phyloP scores from a whole-genome alignment of 2,888 invertebrate genomes.

The Margaritifera margaritifera region DNA sequence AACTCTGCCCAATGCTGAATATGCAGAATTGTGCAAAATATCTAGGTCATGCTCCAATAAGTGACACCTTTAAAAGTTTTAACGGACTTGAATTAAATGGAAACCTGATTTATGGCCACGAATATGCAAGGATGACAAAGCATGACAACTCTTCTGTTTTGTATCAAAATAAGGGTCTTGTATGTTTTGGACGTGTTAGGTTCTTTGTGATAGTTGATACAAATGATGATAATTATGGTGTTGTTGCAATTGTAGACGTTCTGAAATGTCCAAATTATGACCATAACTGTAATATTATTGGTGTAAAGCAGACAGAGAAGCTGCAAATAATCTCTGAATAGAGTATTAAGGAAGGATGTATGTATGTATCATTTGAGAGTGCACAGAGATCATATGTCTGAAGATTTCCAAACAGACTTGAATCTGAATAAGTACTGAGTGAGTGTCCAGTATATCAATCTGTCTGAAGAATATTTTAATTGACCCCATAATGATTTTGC shows the following conservation, averaged over 20 bases:
- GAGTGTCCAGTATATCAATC: background rate
- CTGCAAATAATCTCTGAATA: background rate
- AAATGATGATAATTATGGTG: too few relatives aligned
- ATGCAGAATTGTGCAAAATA: background rate
- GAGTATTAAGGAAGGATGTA: background rate
- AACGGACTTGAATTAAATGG: constrained; percentile 3
- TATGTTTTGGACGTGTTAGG: background rate
- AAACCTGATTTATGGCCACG: too few relatives aligned
- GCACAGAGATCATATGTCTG: background rate
- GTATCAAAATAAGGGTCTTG: background rate
- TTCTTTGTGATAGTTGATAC: too few relatives aligned
- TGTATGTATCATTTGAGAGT: background rate
- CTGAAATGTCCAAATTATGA: background rate
- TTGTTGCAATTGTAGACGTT: too few relatives aligned
- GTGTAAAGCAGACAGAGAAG: background rate
- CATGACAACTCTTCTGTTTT: constrained; percentile 13
- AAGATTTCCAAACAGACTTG: background rate
- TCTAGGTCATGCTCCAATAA: constrained; percentile 2
- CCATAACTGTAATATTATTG: background rate
- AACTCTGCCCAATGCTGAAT: constrained; percentile 2
- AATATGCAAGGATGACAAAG: constrained; percentile 22
- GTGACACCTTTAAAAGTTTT: constrained; percentile 2
- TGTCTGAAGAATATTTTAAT: too few relatives aligned
- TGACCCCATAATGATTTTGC: too few relatives aligned
- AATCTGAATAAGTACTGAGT: background rate